These are phyloP conservation scores for Cirrhinus mrigala DNA, from an alignment of 2,797 vertebrate species.

Conservation along the genomic window DNA sequence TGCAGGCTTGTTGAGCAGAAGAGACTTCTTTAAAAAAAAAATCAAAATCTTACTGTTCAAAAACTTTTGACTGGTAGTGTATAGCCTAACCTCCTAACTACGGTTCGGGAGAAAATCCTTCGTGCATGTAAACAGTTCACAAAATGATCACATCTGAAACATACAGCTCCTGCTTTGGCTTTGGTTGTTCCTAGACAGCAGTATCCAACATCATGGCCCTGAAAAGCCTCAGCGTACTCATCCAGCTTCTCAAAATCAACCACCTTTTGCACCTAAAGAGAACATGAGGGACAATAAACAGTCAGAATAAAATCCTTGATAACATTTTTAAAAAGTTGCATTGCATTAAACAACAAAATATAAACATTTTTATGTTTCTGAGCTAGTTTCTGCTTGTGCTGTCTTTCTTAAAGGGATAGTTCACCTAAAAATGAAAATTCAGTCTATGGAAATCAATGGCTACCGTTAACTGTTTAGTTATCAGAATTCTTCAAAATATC, in stretches of 20 bases:
- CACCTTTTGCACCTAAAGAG: constrained; percentile 84
- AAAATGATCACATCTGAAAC: constrained; percentile 55
- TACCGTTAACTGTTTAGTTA: background rate
- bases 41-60: too few species aligned
- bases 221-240: constrained; percentile 84
- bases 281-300: background rate
- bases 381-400: background rate
- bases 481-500: background rate
- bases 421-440: background rate
- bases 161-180: constrained; percentile 88
- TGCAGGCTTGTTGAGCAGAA: too few species aligned
- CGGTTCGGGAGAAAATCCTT: background rate
- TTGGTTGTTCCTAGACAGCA: constrained; percentile 94
- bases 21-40: too few species aligned
- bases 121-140: background rate
- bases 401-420: background rate
- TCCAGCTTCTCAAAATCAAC: constrained; percentile 95
- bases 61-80: too few species aligned
- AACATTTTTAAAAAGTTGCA: background rate
- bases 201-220: constrained; percentile 91
- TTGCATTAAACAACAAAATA: constrained; percentile 7
- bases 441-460: background rate
- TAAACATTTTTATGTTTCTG: too few species aligned
- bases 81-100: background rate
- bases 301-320: background rate